A percentile compares a stretch with the other conserved stretches of the same genome.
These are phyloP conservation scores for Leptosomus discolor DNA, from an alignment of 2,113 vertebrate species.

Conservation along the genomic window DNA sequence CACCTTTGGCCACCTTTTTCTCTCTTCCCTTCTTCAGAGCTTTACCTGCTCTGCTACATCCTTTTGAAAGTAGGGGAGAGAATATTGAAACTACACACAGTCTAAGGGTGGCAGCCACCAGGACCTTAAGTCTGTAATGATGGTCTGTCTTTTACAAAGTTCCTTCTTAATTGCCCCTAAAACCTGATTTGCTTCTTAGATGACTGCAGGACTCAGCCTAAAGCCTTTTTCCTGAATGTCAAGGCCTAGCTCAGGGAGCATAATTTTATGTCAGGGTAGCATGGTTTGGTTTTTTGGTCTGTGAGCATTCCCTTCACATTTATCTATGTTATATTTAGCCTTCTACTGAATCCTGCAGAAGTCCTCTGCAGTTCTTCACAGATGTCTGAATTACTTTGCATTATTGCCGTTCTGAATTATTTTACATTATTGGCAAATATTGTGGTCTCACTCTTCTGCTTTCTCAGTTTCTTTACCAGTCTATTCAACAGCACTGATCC, in stretches of 20 bases:
- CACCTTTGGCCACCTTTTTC: not conserved
- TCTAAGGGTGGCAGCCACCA: not conserved
- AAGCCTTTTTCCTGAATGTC: not conserved
- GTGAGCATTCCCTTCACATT: not conserved
- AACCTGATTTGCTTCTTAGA: not conserved
- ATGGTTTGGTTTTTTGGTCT: rapidly evolving
- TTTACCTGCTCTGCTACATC: not conserved
- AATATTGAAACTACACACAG: not conserved
- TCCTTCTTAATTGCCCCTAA: not conserved
- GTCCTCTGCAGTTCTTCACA: not conserved
- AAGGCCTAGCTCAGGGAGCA: not conserved
- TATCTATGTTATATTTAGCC: not conserved
- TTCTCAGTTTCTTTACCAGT: not conserved
- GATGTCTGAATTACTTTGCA: not conserved
- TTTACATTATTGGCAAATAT: not conserved
- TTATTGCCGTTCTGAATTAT: not conserved
- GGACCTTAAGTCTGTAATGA: not conserved
- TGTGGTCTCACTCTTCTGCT: not conserved
- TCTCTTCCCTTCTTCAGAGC: not conserved
- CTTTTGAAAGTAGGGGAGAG: not conserved
- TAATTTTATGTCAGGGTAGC: not conserved
- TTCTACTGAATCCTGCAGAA: not conserved
- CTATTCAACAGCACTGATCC: not conserved
- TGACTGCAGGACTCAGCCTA: too few species aligned
- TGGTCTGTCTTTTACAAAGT: not conserved